Conservation (phyloP, 2,888 invertebrate genomes). For the Graphium colonna region DNA sequence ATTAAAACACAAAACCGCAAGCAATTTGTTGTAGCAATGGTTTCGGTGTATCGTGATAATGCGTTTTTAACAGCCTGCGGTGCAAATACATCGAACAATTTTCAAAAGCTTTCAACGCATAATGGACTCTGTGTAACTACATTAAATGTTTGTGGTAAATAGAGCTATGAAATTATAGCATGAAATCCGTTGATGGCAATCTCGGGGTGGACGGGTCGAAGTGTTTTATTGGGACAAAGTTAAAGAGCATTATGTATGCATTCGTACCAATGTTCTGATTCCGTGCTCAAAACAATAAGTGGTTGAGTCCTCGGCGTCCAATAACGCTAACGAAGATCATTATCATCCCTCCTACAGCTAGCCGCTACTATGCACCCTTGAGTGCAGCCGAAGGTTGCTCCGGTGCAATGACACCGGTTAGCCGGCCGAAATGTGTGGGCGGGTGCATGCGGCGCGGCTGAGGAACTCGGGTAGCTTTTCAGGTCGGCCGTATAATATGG, state of each 20-base stretch:
- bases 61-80: constrained; percentile 8
- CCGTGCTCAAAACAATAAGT: constrained; percentile 21
- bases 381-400: constrained; percentile 76
- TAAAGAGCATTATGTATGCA: neutral
- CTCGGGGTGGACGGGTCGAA: neutral
- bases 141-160: neutral
- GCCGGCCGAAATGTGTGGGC: constrained; percentile 47
- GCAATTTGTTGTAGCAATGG: neutral
- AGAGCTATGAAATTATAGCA: neutral
- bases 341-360: constrained; percentile 53
- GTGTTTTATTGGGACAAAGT: neutral
- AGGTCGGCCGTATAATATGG: constrained; percentile 55
- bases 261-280: constrained; percentile 9
- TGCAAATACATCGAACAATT: constrained; percentile 6
- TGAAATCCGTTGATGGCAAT: neutral
- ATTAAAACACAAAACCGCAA: neutral
- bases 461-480: constrained; percentile 36
- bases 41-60: neutral
- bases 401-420: constrained; percentile 70
- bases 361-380: constrained; percentile 74
- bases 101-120: constrained; percentile 7
- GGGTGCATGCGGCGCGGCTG: constrained; percentile 27
- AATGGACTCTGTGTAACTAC: neutral
- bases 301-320: constrained; percentile 27
- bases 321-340: constrained; percentile 68